Percentiles rank a stretch among this genome's conserved stretches.
phyloP scores from a whole-genome alignment of 37 sponge, comb jelly and placozoan genomes.

The Ephydatia muelleri region DNA sequence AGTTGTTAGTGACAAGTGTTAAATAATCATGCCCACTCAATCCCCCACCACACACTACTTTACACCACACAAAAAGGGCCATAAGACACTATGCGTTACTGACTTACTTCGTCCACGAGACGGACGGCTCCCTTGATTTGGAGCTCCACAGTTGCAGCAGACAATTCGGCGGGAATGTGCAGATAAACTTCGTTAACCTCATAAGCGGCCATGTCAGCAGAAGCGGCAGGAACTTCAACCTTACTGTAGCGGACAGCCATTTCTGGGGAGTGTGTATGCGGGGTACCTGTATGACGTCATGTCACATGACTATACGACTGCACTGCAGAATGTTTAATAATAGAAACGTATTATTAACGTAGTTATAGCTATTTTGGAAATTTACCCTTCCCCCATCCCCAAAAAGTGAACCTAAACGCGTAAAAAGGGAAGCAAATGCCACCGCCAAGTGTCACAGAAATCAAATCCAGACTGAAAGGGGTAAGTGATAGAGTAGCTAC shows the following conservation, averaged over 20 bases:
- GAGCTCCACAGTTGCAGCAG: conserved; percentile 74
- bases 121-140: conserved; percentile 52
- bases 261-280: background rate
- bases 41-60: background rate
- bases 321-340: background rate
- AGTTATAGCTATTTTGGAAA: background rate
- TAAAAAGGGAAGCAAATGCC: background rate
- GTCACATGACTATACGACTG: background rate
- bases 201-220: conserved; percentile 2
- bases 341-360: background rate
- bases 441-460: conserved; percentile 3
- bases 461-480: conserved; percentile 36
- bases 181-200: conserved; percentile 65
- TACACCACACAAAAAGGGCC: background rate
- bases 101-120: conserved; percentile 55
- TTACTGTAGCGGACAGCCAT: background rate
- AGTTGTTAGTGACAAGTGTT: background rate
- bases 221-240: background rate
- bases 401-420: background rate
- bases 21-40: background rate
- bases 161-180: conserved; percentile 70
- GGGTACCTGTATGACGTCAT: background rate
- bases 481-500: background rate
- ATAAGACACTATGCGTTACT: background rate
- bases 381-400: no score